phyloP scores from a whole-genome alignment of 2,888 invertebrate genomes.

The Leptarthrus brevirostris region DNA sequence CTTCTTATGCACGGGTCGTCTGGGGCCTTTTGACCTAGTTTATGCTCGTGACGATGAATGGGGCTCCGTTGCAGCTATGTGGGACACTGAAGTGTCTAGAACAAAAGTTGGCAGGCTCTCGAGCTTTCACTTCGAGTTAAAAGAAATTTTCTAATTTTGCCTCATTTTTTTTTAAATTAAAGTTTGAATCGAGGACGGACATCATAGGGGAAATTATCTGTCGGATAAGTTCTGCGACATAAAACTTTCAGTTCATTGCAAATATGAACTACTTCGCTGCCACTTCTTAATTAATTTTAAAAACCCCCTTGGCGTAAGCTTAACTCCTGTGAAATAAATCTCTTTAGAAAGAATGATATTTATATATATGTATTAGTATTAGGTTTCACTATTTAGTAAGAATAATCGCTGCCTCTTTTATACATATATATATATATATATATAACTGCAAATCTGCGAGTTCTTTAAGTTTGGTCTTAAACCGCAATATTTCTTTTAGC shows the following conservation, averaged over 20 bases:
- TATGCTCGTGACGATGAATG: conserved; percentile 29
- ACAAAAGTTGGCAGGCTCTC: conserved; percentile 43
- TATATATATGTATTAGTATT: too few relatives aligned
- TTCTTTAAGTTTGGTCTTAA: too few relatives aligned
- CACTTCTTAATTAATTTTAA: too few relatives aligned
- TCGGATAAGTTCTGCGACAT: conserved; percentile 10
- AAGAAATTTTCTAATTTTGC: conserved; percentile 17
- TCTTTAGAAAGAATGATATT: too few relatives aligned
- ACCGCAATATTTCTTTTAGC: too few relatives aligned
- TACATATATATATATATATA: too few relatives aligned
- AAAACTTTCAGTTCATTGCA: background rate
- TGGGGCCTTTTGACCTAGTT: conserved; percentile 43
- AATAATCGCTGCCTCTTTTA: too few relatives aligned
- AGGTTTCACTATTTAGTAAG: too few relatives aligned
- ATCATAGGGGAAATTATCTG: conserved; percentile 15
- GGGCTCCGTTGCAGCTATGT: conserved; percentile 37
- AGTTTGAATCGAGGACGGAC: conserved; percentile 17
- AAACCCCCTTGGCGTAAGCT: too few relatives aligned
- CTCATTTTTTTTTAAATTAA: conserved; percentile 22
- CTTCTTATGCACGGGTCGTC: conserved; percentile 24
- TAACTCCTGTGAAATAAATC: too few relatives aligned
- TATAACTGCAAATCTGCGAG: too few relatives aligned
- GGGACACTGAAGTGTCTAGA: conserved; percentile 40
- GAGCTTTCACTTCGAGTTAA: conserved; percentile 26
- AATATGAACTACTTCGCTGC: background rate